These are phyloP conservation scores for Alcis repandata DNA, from an alignment of 2,888 invertebrate species.

Conservation along the genomic window DNA sequence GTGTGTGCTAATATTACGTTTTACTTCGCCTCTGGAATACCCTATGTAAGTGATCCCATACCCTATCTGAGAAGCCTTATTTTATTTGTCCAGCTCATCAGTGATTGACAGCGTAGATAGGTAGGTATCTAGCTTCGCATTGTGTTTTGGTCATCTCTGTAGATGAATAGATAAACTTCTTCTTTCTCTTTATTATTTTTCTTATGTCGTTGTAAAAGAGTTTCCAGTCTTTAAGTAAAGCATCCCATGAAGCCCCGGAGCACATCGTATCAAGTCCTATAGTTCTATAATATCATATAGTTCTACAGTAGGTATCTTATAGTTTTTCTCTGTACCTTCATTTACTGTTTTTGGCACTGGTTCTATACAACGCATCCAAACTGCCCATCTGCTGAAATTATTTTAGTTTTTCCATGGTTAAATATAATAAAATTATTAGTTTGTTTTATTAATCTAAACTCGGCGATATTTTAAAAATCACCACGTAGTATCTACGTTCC, in stretches of 20 bases:
- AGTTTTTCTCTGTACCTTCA: constrained; percentile 5
- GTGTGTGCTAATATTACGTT: constrained; percentile 48
- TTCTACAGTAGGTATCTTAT: no score
- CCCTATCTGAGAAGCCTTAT: constrained; percentile 9
- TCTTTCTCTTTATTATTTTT: no score
- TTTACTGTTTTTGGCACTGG: constrained; percentile 15
- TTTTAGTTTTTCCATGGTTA: constrained; percentile 4
- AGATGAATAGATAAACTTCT: no score
- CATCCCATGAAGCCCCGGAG: no score
- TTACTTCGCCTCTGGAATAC: constrained; percentile 55
- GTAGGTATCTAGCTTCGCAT: neutral
- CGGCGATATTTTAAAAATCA: neutral
- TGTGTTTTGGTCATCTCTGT: no score
- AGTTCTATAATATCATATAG: no score
- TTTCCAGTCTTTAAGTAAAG: no score
- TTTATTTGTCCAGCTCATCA: neutral
- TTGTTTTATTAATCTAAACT: constrained; percentile 1
- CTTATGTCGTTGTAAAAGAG: no score
- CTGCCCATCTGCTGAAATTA: constrained; percentile 8
- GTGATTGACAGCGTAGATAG: no score
- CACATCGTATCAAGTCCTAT: neutral
- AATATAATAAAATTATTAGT: neutral
- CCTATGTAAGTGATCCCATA: constrained; percentile 62
- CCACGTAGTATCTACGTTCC: neutral
- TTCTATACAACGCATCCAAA: constrained; percentile 8